Conservation (phyloP, 2,113 vertebrate genomes). For the Xiphophorus maculatus region DNA sequence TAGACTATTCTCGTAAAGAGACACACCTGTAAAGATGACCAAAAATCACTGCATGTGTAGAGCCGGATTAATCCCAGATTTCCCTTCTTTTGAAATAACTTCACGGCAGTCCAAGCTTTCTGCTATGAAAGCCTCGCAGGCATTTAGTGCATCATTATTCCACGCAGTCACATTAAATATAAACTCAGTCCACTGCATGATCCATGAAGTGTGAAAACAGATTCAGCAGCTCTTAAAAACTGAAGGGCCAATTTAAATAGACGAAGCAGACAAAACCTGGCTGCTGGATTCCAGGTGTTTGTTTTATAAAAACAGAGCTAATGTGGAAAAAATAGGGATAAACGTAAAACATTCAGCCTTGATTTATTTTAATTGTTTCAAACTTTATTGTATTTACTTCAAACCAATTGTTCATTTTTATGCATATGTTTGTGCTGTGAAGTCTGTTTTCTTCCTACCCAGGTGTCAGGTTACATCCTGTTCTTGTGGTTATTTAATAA, state of each 20-base stretch:
- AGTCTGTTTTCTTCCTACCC: background rate
- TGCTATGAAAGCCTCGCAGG: constrained; percentile 11
- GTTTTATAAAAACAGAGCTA: background rate
- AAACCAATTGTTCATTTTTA: background rate
- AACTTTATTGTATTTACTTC: background rate
- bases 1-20: background rate
- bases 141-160: constrained; percentile 12
- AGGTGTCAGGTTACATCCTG: constrained; percentile 19
- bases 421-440: background rate
- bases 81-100: constrained; percentile 18
- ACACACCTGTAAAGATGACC: constrained; percentile 7
- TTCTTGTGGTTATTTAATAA: constrained; percentile 2
- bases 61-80: background rate
- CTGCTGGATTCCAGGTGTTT: constrained; percentile 8
- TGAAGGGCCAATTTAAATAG: background rate
- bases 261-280: background rate
- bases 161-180: background rate
- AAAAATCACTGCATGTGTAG: constrained; percentile 6
- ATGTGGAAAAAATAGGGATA: background rate
- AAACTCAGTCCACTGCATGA: background rate
- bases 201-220: constrained; percentile 4
- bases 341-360: background rate
- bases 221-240: constrained; percentile 1
- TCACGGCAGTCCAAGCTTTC: constrained; percentile 10
- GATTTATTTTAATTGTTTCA: background rate